Evolutionary conservation across 2,797 vertebrate species (phyloP).

Genomic region (Notolepis coatsorum): DNA sequence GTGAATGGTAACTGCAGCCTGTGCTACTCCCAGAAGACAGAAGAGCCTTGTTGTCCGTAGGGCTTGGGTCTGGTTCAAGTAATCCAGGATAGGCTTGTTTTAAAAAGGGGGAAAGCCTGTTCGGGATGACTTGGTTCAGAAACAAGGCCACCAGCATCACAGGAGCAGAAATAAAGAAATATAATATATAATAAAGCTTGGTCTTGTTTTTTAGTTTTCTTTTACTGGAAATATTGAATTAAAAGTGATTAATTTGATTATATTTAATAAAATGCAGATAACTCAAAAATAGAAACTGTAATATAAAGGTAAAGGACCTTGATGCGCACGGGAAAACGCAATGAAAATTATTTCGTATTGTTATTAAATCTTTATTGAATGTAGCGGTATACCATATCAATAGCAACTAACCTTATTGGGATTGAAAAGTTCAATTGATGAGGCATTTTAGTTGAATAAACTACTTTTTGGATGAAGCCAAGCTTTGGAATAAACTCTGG

Average conservation of each 20-base stretch:
- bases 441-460: too few relatives aligned
- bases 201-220: not conserved
- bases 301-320: not conserved
- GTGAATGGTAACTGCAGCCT: constrained; percentile 52
- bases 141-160: constrained; percentile 75
- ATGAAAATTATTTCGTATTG: too few relatives aligned
- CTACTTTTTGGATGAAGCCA: not conserved
- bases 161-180: constrained; percentile 11
- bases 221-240: not conserved
- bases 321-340: too few relatives aligned
- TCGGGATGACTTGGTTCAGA: constrained; percentile 96
- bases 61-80: constrained; percentile 94
- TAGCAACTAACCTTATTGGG: too few relatives aligned
- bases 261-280: not conserved
- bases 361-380: too few relatives aligned
- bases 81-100: constrained; percentile 99
- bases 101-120: constrained; percentile 91
- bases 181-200: not conserved
- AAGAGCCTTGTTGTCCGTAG: constrained; percentile 46
- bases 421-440: too few relatives aligned
- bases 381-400: too few relatives aligned
- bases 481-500: not conserved
- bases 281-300: not conserved
- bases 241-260: too few relatives aligned
- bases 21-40: constrained; percentile 50